A percentile compares a stretch with the other conserved stretches of the same genome.
Evolutionary conservation across 1,140 invertebrate species (phyloP).

Genomic region (Zeugodacus cucurbitae): DNA sequence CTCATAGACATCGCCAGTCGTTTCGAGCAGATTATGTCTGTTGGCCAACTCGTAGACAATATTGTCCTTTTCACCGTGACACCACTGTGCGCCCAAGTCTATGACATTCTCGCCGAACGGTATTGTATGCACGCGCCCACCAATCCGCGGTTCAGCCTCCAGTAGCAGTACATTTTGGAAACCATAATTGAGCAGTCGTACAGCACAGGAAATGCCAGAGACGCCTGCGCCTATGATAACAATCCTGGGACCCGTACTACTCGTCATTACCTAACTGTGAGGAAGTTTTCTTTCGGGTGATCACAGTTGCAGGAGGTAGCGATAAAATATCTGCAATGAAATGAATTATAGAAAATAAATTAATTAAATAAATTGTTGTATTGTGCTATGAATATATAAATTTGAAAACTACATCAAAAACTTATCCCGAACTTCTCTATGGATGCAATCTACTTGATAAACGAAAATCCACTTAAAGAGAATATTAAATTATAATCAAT

Average conservation of each 20-base stretch:
- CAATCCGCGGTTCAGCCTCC: slow-evolving; percentile 79
- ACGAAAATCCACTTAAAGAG: too few species aligned
- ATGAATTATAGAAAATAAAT: not conserved
- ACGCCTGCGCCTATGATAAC: slow-evolving; percentile 73
- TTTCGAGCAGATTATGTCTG: slow-evolving; percentile 69
- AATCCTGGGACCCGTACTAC: slow-evolving; percentile 56
- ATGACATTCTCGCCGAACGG: slow-evolving; percentile 73
- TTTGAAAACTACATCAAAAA: too few species aligned
- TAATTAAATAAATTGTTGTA: too few species aligned
- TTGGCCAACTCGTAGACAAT: slow-evolving; percentile 75
- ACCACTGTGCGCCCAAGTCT: slow-evolving; percentile 84
- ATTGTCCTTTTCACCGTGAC: slow-evolving; percentile 84
- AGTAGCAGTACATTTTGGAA: slow-evolving; percentile 69
- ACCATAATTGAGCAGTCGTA: slow-evolving; percentile 69
- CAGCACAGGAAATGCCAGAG: slow-evolving; percentile 72
- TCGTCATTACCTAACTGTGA: not conserved
- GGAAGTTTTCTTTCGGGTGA: not conserved
- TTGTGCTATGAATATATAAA: too few species aligned
- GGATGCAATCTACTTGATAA: too few species aligned
- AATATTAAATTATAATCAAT: too few species aligned
- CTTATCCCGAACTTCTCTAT: too few species aligned
- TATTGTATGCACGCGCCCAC: slow-evolving; percentile 75
- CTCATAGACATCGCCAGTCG: slow-evolving; percentile 56
- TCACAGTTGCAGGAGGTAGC: not conserved
- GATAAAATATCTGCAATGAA: not conserved